phyloP scores from a whole-genome alignment of 53 echinoderm and acorn worm species.

The Antedon mediterranea region DNA sequence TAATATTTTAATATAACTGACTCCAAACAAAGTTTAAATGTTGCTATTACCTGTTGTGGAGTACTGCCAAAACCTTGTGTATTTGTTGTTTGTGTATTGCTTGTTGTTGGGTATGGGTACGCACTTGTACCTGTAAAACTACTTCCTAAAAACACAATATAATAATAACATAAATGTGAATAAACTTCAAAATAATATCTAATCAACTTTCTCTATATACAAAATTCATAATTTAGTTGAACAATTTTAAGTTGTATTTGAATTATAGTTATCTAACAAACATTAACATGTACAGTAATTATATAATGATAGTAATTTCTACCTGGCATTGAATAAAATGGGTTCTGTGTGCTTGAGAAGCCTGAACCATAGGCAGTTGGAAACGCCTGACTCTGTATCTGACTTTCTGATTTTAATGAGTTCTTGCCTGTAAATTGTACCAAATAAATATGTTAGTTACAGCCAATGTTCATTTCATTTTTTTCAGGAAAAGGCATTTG shows the following conservation, averaged over 20 bases:
- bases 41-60: slow-evolving; percentile 68
- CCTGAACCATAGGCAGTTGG: slow-evolving; percentile 78
- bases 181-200: too few relatives aligned
- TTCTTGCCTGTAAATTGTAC: slow-evolving; percentile 38
- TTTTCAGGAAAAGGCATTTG: too few relatives aligned
- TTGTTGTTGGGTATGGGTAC: slow-evolving; percentile 92
- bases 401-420: slow-evolving; percentile 66
- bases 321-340: slow-evolving; percentile 94
- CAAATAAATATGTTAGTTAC: too few relatives aligned
- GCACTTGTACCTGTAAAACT: slow-evolving; percentile 63
- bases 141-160: slow-evolving; percentile 32
- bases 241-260: too few relatives aligned
- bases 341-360: slow-evolving; percentile 72
- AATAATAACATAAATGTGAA: too few relatives aligned
- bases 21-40: not conserved
- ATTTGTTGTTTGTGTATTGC: slow-evolving; percentile 88
- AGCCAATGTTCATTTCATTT: too few relatives aligned
- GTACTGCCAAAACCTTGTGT: slow-evolving; percentile 96
- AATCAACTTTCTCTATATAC: too few relatives aligned
- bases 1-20: too few relatives aligned
- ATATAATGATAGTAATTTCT: too few relatives aligned
- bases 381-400: slow-evolving; percentile 84
- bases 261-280: too few relatives aligned
- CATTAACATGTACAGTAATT: too few relatives aligned
- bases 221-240: too few relatives aligned